Evolutionary conservation across 2,888 invertebrate species (phyloP).

Genomic region (Drosophila borborema): DNA sequence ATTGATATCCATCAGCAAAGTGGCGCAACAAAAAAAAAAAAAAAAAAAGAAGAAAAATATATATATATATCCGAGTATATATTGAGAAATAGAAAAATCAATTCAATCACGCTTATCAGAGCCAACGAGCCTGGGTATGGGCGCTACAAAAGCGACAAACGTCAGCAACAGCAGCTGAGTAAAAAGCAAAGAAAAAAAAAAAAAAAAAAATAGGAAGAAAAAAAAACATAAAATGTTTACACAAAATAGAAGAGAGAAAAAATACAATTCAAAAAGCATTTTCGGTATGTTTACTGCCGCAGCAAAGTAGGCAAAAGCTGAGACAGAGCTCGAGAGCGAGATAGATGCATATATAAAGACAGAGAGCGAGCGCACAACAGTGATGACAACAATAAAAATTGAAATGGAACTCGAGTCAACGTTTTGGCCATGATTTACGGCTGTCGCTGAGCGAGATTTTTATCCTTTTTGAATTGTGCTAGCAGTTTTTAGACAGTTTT

Average conservation of each 20-base stretch:
- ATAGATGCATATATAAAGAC: background rate
- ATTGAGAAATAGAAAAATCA: slow-evolving; percentile 71
- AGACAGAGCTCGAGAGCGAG: background rate
- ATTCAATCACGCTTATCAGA: slow-evolving; percentile 76
- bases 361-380: background rate
- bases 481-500: slow-evolving; percentile 75
- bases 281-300: slow-evolving; percentile 76
- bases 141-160: slow-evolving; percentile 60
- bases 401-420: slow-evolving; percentile 60
- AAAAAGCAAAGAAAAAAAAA: slow-evolving; percentile 24
- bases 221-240: slow-evolving; percentile 23
- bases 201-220: slow-evolving; percentile 34
- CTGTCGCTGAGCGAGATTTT: slow-evolving; percentile 65
- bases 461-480: slow-evolving; percentile 70
- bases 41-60: slow-evolving; percentile 3
- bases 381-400: slow-evolving; percentile 72
- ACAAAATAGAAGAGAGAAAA: slow-evolving; percentile 38
- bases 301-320: slow-evolving; percentile 60
- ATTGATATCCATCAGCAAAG: slow-evolving; percentile 80
- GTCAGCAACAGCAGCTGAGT: slow-evolving; percentile 59
- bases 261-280: slow-evolving; percentile 81
- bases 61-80: slow-evolving; percentile 8
- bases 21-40: slow-evolving; percentile 55
- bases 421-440: slow-evolving; percentile 68
- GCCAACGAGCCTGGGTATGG: slow-evolving; percentile 27